phyloP scores from a whole-genome alignment of 2,888 invertebrate species.

The Spisula subtruncata region DNA sequence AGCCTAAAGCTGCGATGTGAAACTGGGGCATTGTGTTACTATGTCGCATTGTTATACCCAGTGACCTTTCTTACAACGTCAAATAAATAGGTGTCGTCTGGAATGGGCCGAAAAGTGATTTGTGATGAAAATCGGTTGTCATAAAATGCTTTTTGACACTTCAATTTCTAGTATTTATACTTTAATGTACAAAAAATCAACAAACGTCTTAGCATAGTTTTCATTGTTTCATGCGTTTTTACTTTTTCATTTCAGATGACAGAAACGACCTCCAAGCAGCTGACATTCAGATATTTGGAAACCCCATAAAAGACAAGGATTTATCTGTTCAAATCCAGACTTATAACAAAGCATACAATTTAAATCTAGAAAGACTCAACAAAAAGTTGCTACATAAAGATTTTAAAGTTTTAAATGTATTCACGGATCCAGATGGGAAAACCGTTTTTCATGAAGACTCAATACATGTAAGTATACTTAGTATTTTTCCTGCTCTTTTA shows the following conservation, averaged over 20 bases:
- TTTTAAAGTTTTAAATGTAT: slow-evolving; percentile 74
- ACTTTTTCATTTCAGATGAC: slow-evolving; percentile 50
- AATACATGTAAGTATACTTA: slow-evolving; percentile 69
- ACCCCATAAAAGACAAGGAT: slow-evolving; percentile 73
- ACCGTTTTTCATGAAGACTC: slow-evolving; percentile 76
- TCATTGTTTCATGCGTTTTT: background rate
- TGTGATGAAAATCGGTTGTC: background rate
- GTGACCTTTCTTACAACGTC: background rate
- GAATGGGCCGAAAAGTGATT: background rate
- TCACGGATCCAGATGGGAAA: slow-evolving; percentile 72
- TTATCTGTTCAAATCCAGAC: slow-evolving; percentile 73
- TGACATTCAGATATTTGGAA: slow-evolving; percentile 61
- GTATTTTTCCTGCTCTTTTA: too few species aligned
- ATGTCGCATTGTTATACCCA: background rate
- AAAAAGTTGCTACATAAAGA: slow-evolving; percentile 74
- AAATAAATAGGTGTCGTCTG: background rate
- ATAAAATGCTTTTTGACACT: background rate
- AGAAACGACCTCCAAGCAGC: slow-evolving; percentile 59
- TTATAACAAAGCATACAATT: slow-evolving; percentile 65
- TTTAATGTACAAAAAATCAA: background rate
- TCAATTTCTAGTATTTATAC: background rate
- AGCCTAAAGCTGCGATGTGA: background rate
- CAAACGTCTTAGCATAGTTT: background rate
- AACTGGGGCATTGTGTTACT: background rate
- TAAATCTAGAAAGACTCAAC: slow-evolving; percentile 74